Evolutionary conservation across 2,797 vertebrate species (phyloP).

Genomic region (Bradypus variegatus): DNA sequence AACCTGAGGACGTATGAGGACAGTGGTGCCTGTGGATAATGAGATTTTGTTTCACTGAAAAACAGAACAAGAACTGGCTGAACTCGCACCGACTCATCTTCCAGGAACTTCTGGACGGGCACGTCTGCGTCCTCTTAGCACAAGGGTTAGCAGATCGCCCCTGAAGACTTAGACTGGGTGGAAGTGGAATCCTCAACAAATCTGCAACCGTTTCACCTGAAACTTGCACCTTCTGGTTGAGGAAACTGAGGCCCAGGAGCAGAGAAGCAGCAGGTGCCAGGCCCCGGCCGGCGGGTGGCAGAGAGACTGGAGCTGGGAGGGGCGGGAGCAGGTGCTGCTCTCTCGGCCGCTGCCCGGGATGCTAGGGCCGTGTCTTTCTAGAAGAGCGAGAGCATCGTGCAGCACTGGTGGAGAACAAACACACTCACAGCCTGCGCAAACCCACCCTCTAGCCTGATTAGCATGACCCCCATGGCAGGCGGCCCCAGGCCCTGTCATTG

Average conservation of each 20-base stretch:
- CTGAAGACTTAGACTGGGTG: neutral
- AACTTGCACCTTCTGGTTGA: accelerated
- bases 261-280: neutral
- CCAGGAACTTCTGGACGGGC: accelerated
- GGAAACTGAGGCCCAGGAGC: neutral
- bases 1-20: neutral
- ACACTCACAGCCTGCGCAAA: no score
- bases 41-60: accelerated
- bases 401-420: no score
- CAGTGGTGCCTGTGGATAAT: no score
- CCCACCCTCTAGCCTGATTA: no score
- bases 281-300: neutral
- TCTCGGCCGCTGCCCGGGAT: accelerated
- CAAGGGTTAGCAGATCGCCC: accelerated
- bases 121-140: accelerated
- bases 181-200: accelerated
- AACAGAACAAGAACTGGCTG: accelerated
- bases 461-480: accelerated
- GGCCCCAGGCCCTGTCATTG: no score
- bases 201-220: accelerated
- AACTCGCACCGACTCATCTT: accelerated
- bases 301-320: accelerated
- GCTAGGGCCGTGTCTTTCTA: no score
- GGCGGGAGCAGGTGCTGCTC: accelerated
- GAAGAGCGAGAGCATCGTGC: neutral